phyloP scores from a whole-genome alignment of 1,140 invertebrate species.

The Caenorhabditis latens region DNA sequence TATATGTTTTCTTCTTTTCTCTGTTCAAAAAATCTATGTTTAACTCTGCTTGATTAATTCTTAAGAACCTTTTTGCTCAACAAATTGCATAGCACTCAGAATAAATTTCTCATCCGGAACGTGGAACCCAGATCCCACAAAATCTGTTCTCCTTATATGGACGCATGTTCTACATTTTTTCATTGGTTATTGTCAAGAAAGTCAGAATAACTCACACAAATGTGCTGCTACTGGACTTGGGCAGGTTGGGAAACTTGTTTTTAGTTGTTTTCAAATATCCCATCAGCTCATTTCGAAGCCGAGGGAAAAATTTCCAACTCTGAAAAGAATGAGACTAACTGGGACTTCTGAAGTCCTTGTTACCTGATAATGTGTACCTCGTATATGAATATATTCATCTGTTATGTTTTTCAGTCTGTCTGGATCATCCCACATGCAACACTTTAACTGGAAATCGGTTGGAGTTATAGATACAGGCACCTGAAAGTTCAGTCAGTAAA shows the following conservation, averaged over 20 bases:
- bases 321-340: neutral
- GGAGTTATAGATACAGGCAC: too few species aligned
- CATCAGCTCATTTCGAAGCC: neutral
- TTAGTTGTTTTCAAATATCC: neutral
- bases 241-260: neutral
- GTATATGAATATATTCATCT: too few species aligned
- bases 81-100: neutral
- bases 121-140: neutral
- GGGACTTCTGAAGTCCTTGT: too few species aligned
- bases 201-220: neutral
- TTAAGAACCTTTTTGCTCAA: neutral
- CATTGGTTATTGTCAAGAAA: neutral
- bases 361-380: too few species aligned
- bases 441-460: too few species aligned
- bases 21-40: neutral
- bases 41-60: neutral
- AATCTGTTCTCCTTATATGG: neutral
- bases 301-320: conserved; percentile 7
- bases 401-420: too few species aligned
- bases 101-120: neutral
- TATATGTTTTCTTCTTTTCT: neutral
- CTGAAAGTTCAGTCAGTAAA: too few species aligned
- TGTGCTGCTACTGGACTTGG: neutral
- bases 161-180: neutral
- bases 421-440: too few species aligned